These are phyloP conservation scores for Sphaerodactylus townsendi DNA, from an alignment of 2,113 vertebrate genomes.

Conservation along the genomic window DNA sequence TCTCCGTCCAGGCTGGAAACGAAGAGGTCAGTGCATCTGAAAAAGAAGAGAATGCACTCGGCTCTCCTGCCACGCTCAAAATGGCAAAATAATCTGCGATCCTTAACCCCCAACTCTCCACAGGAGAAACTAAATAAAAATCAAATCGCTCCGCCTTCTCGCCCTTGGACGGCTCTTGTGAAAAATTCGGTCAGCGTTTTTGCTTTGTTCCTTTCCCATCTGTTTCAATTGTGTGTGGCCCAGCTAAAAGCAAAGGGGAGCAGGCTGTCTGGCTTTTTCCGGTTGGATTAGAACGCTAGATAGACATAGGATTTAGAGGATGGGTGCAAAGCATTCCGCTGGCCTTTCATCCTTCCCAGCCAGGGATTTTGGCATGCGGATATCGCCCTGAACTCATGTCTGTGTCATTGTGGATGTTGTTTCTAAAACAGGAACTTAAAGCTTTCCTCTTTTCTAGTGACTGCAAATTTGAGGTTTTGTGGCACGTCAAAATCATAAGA, in stretches of 20 bases:
- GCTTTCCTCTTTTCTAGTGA: too few relatives aligned
- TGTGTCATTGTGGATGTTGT: background rate
- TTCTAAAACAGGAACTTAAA: too few relatives aligned
- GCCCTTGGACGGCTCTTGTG: background rate
- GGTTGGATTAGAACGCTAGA: slow-evolving; percentile 45
- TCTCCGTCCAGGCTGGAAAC: slow-evolving; percentile 51
- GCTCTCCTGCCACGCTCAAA: slow-evolving; percentile 15
- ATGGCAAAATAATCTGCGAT: slow-evolving; percentile 44
- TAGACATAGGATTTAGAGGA: slow-evolving; percentile 41
- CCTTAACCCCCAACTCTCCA: slow-evolving; percentile 27
- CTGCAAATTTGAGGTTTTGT: too few relatives aligned
- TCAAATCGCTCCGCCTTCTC: slow-evolving; percentile 53
- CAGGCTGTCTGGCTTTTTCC: slow-evolving; percentile 47
- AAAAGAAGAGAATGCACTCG: slow-evolving; percentile 32
- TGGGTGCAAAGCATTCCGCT: slow-evolving; percentile 41
- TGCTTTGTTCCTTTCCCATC: background rate
- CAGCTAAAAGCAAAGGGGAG: slow-evolving; percentile 37
- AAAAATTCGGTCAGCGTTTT: slow-evolving; percentile 51
- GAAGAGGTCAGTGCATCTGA: slow-evolving; percentile 18
- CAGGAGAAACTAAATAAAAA: slow-evolving; percentile 64
- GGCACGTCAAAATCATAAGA: too few relatives aligned
- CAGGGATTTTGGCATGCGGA: slow-evolving; percentile 21
- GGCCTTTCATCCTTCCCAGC: slow-evolving; percentile 13
- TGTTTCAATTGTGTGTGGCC: accelerated
- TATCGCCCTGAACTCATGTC: slow-evolving; percentile 7